A percentile compares a stretch with the other conserved stretches of the same genome.
These are phyloP conservation scores for Acanthisitta chloris DNA, from an alignment of 2,113 vertebrate genomes.

Conservation along the genomic window DNA sequence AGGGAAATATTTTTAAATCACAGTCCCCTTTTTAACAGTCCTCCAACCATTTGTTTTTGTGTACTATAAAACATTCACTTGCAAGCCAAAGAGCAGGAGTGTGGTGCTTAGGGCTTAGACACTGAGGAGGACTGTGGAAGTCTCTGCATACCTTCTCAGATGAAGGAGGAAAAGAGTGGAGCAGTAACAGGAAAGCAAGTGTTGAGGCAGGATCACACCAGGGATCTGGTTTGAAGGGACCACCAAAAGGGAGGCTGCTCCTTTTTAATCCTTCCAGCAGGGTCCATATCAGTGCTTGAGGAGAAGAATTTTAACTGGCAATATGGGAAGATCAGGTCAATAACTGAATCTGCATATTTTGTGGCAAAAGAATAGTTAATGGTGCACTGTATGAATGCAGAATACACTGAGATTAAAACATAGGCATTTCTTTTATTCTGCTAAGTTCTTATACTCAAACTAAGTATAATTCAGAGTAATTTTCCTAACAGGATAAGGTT, in stretches of 20 bases:
- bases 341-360: neutral
- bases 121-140: neutral
- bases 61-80: neutral
- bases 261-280: neutral
- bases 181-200: neutral
- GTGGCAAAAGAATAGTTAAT: neutral
- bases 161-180: neutral
- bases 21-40: neutral
- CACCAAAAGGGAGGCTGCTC: neutral
- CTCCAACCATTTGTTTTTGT: neutral
- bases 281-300: rapidly evolving
- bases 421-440: neutral
- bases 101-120: neutral
- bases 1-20: neutral
- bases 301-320: neutral
- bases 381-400: neutral
- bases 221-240: neutral
- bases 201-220: neutral
- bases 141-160: neutral
- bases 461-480: neutral
- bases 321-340: neutral
- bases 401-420: neutral
- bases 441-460: neutral
- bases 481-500: neutral
- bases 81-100: neutral